A percentile compares a stretch with the other conserved stretches of the same genome.
Evolutionary conservation across 2,797 vertebrate genomes (phyloP).

Genomic region (Pristis pectinata): DNA sequence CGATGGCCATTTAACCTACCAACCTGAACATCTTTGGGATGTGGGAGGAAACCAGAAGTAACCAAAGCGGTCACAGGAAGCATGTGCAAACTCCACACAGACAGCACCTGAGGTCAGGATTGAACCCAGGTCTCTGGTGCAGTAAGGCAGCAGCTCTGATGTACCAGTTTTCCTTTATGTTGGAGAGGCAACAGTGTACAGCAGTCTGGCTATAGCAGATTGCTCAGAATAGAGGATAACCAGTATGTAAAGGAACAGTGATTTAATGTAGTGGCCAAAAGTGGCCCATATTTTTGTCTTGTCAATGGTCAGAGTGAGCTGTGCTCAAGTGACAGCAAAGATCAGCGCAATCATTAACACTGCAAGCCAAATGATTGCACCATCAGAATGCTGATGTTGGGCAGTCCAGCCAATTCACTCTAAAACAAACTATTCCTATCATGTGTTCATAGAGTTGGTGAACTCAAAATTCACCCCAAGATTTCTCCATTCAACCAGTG

Average conservation of each 20-base stretch:
- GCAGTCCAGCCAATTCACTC: background rate
- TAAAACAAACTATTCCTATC: background rate
- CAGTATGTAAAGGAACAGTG: background rate
- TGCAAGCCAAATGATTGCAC: background rate
- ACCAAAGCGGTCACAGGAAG: too few relatives aligned
- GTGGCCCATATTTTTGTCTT: background rate
- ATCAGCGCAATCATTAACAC: background rate
- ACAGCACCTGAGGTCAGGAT: too few relatives aligned
- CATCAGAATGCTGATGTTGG: background rate
- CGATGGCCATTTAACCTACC: too few relatives aligned
- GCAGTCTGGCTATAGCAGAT: too few relatives aligned
- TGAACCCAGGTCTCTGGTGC: too few relatives aligned
- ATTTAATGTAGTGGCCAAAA: background rate
- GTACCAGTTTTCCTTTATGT: too few relatives aligned
- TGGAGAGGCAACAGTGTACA: too few relatives aligned
- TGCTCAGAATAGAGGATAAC: background rate
- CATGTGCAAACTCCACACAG: too few relatives aligned
- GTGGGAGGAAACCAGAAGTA: too few relatives aligned
- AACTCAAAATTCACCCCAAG: background rate
- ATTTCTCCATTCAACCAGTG: background rate
- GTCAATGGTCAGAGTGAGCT: background rate
- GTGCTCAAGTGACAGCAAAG: background rate
- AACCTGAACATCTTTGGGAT: too few relatives aligned
- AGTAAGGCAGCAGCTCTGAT: too few relatives aligned
- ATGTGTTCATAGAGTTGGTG: background rate